Evolutionary conservation across 2,888 invertebrate genomes (phyloP), one percentile per base, ranked within the genome.

Genomic region (Brachyptera risi): DNA sequence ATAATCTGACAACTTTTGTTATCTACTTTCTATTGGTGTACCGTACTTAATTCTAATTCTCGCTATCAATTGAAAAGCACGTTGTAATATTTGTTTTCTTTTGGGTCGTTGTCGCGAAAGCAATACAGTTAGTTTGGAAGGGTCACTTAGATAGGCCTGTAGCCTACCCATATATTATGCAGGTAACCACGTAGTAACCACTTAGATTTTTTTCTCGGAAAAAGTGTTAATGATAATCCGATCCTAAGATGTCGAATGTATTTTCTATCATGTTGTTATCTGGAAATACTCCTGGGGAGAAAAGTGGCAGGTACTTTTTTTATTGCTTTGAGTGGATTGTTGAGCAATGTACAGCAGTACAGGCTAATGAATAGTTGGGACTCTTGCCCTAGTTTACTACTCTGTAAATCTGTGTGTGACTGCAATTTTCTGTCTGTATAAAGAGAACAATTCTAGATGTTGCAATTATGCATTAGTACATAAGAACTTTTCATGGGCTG

Each of bases 401-500:
- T 67, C 58, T 67, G 66, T 68, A 65, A 66, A 63, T 66, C 63
- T 66, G 64, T 67, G 66, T 68, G 65, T 67, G 66, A 66, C 65
- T 66, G 66, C 65, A 66, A 65, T 59, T 63, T 67, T 63, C 65
- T 65, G 59, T 65, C 62, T 65, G 65, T 63, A 64, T 63, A 66
- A 65, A 64, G 62, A 61, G 63, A 63, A 63, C 42, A 63, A 62
- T 65, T 65, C 66, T 69, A 69, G 69, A 66, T 69, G 69, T 69
- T 67, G 68, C 69, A 67, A 71, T 71, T 69, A 70, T 70, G 70
- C 69, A 70, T 68, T 69, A 69, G 69, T 68, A 68, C 67, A 64
- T 68, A 68, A 68, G 62, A 66, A 65, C 61, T 67, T 68, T 67
- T 63, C 66, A 67, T 68, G 69, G 68, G 68, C 68, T 69, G 69